Percentiles rank a stretch among this genome's conserved stretches.
These are phyloP conservation scores for Danio jaintianensis DNA, from an alignment of 2,797 vertebrate genomes.

Conservation along the genomic window DNA sequence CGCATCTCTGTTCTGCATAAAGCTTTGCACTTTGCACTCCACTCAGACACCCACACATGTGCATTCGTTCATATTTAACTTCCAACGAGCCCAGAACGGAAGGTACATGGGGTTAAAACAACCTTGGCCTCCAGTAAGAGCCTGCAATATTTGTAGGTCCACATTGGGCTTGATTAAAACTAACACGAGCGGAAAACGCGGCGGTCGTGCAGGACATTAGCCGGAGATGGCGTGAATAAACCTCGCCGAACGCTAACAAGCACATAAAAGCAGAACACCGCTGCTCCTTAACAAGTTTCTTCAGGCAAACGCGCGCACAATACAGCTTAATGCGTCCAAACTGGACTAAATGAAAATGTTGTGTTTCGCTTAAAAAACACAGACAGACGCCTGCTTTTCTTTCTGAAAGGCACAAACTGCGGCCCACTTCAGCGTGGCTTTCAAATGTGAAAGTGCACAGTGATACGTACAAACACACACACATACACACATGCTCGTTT, in stretches of 20 bases:
- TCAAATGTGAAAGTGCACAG: conserved; percentile 67
- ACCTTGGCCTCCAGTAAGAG: conserved; percentile 13
- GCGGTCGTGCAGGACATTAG: conserved; percentile 26
- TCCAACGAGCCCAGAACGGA: background rate
- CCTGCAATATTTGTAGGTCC: conserved; percentile 18
- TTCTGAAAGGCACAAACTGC: conserved; percentile 71
- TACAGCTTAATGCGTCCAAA: conserved; percentile 66
- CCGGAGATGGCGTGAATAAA: conserved; percentile 5
- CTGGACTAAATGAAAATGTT: conserved; percentile 69
- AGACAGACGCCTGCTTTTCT: conserved; percentile 69
- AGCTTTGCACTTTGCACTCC: too few relatives aligned
- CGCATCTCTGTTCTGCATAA: background rate
- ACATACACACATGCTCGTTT: conserved; percentile 61
- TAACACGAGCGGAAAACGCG: conserved; percentile 15
- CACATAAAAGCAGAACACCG: conserved; percentile 15
- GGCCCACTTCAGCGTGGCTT: conserved; percentile 74
- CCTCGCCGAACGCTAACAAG: conserved; percentile 9
- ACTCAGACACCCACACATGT: background rate
- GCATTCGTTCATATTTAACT: conserved; percentile 26
- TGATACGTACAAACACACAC: conserved; percentile 59
- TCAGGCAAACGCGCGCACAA: conserved; percentile 34
- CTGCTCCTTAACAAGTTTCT: conserved; percentile 40
- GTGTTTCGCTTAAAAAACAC: conserved; percentile 70
- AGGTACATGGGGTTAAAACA: conserved; percentile 1
- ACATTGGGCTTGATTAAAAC: conserved; percentile 44